Evolutionary conservation across 2,888 invertebrate species (phyloP).

Genomic region (Steinernema carpocapsae): DNA sequence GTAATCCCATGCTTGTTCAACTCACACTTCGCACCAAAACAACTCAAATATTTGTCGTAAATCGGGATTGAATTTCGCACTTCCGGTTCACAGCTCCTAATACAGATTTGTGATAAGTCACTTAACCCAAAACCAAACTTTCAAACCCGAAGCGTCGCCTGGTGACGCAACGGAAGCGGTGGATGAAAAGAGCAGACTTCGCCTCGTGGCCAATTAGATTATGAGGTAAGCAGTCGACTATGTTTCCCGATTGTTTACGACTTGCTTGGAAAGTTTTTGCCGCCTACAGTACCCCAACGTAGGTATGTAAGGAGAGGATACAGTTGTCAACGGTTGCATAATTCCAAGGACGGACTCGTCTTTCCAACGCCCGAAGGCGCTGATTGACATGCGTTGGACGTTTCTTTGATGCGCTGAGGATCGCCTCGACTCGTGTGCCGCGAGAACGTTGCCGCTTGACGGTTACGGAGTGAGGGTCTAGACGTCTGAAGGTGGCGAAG

Average conservation of each 20-base stretch:
- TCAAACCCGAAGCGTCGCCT: too few species aligned
- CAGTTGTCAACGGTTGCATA: background rate
- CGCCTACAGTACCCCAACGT: too few species aligned
- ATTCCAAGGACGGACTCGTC: background rate
- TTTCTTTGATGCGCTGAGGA: background rate
- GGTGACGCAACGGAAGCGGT: background rate
- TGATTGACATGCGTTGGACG: background rate
- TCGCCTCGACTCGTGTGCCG: too few species aligned
- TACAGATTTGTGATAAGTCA: too few species aligned
- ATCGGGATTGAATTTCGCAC: background rate
- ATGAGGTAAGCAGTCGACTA: background rate
- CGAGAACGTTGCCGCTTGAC: too few species aligned
- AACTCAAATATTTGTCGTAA: background rate
- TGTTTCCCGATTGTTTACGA: background rate
- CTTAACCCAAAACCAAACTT: too few species aligned
- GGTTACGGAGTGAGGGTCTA: too few species aligned
- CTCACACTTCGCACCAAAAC: too few species aligned
- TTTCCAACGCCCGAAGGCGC: background rate
- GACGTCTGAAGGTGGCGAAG: too few species aligned
- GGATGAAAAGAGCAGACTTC: background rate
- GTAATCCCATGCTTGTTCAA: too few species aligned
- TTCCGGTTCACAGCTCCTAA: constrained; percentile 25
- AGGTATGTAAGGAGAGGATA: background rate
- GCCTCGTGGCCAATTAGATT: background rate
- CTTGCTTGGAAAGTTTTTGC: too few species aligned